Evolutionary conservation across 2,797 vertebrate species (phyloP).

Genomic region (Coregonus sp.): DNA sequence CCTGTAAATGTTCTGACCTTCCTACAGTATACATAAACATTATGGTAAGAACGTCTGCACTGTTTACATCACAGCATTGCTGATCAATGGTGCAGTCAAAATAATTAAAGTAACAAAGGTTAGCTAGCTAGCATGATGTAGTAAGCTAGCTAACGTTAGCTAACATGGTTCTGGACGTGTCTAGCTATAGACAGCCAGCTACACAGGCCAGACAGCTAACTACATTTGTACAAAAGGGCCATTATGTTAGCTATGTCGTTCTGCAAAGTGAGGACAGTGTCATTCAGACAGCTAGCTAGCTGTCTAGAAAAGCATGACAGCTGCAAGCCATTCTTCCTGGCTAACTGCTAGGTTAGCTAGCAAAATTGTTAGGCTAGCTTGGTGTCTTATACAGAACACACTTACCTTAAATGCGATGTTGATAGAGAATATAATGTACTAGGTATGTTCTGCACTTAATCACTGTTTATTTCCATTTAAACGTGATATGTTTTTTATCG

Average conservation of each 20-base stretch:
- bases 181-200: neutral
- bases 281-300: neutral
- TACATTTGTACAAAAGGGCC: neutral
- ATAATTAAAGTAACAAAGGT: no score
- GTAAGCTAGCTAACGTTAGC: no score
- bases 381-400: neutral
- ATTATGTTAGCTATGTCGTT: neutral
- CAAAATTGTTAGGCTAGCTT: neutral
- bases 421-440: neutral
- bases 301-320: neutral
- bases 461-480: conserved; percentile 17
- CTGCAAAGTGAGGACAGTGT: neutral
- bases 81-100: no score
- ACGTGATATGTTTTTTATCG: neutral
- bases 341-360: neutral
- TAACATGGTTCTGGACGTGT: no score
- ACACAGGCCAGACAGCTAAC: no score
- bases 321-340: neutral
- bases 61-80: no score
- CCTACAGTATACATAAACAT: no score
- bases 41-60: no score
- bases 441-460: neutral
- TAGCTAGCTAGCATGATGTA: no score
- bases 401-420: neutral
- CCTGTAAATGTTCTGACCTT: no score